Evolutionary conservation across 2,797 vertebrate genomes (phyloP).

Genomic region (Molossus molossus): DNA sequence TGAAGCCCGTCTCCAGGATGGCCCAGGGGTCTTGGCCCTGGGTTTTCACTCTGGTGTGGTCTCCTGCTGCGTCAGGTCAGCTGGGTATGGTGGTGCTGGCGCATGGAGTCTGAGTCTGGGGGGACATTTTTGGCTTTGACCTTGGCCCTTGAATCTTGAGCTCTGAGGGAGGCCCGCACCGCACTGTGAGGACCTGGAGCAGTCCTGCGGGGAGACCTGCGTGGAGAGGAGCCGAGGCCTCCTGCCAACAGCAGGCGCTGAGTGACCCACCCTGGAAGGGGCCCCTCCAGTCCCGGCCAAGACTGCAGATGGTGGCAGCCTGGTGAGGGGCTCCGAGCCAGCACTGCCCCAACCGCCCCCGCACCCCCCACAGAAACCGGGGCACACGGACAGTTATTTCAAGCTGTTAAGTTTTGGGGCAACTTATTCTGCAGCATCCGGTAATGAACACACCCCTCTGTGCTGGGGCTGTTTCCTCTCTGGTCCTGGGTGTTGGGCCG

Average conservation of each 20-base stretch:
- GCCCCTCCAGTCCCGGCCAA: neutral
- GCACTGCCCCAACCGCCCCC: neutral
- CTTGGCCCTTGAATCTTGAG: neutral
- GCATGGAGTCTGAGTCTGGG: too few relatives aligned
- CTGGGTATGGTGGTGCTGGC: fast-evolving
- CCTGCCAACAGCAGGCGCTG: neutral
- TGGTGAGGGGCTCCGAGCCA: fast-evolving
- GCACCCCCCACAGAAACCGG: neutral
- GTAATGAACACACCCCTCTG: neutral
- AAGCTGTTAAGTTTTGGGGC: neutral
- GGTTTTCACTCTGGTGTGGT: neutral
- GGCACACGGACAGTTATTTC: fast-evolving
- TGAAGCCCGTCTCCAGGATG: neutral
- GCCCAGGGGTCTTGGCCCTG: neutral
- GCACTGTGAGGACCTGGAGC: neutral
- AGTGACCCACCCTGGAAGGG: too few relatives aligned
- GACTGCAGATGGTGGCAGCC: neutral
- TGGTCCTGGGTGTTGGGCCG: neutral
- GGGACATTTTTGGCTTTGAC: neutral
- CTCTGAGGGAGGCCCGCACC: neutral
- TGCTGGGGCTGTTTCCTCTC: too few relatives aligned
- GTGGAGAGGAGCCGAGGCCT: neutral
- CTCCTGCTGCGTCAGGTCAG: neutral
- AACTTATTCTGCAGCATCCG: neutral
- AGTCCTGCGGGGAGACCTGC: fast-evolving